These are phyloP conservation scores for Siniperca undulata DNA, from an alignment of 2,797 vertebrate species.

Conservation along the genomic window DNA sequence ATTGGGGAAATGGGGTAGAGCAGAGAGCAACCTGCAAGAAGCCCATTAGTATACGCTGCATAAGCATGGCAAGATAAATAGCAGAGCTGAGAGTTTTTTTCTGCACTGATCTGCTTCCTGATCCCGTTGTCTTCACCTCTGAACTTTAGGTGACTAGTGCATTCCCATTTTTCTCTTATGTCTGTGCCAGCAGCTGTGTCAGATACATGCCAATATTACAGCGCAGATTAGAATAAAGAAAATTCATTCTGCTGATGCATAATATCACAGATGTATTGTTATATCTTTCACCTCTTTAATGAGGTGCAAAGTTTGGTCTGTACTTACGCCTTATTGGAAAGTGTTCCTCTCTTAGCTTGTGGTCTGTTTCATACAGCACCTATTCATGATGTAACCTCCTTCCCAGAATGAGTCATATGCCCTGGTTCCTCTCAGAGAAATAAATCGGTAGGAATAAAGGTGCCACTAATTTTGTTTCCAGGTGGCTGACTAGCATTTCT, in stretches of 20 bases:
- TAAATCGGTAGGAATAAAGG: slow-evolving; percentile 57
- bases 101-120: slow-evolving; percentile 56
- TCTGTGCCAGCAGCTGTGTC: slow-evolving; percentile 29
- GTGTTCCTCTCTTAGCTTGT: slow-evolving; percentile 56
- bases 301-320: slow-evolving; percentile 61
- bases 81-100: slow-evolving; percentile 54
- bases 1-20: slow-evolving; percentile 63
- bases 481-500: slow-evolving; percentile 61
- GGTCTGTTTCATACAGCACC: slow-evolving; percentile 64
- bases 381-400: slow-evolving; percentile 75
- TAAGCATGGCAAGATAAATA: slow-evolving; percentile 67
- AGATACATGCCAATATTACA: slow-evolving; percentile 1
- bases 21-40: slow-evolving; percentile 63
- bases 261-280: slow-evolving; percentile 50
- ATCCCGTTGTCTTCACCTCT: slow-evolving; percentile 63
- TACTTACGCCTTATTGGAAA: slow-evolving; percentile 47
- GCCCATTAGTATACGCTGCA: slow-evolving; percentile 75
- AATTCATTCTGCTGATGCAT: slow-evolving; percentile 37
- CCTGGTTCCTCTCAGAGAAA: slow-evolving; percentile 66
- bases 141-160: slow-evolving; percentile 59
- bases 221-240: slow-evolving; percentile 14
- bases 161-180: slow-evolving; percentile 30
- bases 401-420: slow-evolving; percentile 73
- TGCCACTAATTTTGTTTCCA: slow-evolving; percentile 74
- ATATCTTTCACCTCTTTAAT: slow-evolving; percentile 54